A percentile compares a stretch with the other conserved stretches of the same genome.
Conservation (phyloP, 2,888 invertebrate genomes). For the Philhelius pedissequus region DNA sequence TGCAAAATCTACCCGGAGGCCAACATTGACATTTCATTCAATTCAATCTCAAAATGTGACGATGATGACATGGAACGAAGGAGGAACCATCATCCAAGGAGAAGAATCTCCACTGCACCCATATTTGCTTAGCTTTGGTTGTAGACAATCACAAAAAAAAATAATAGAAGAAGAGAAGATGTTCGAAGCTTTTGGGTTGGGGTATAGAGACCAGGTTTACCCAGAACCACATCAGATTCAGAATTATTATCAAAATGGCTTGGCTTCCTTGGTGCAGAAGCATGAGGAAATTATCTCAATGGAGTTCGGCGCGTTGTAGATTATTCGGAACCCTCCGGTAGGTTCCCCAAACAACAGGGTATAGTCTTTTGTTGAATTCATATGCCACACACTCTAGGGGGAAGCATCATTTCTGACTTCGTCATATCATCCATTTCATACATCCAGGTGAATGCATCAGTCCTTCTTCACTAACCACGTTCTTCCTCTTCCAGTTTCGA, state of each 20-base stretch:
- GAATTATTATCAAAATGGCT: conserved; percentile 1
- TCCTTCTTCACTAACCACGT: conserved; percentile 22
- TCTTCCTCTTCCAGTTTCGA: conserved; percentile 65
- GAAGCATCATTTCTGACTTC: conserved; percentile 41
- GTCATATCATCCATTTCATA: conserved; percentile 55
- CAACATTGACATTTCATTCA: conserved; percentile 71
- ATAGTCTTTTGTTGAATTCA: conserved; percentile 65
- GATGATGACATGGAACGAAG: conserved; percentile 40
- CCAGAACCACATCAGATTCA: neutral
- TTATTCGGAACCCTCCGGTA: conserved; percentile 49
- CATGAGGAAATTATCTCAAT: conserved; percentile 56
- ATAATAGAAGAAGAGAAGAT: neutral
- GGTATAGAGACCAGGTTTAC: neutral
- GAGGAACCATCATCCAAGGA: conserved; percentile 32
- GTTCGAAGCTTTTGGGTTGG: neutral
- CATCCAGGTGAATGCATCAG: conserved; percentile 52
- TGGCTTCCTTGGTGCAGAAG: conserved; percentile 16
- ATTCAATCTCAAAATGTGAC: conserved; percentile 67
- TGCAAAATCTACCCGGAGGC: conserved; percentile 57
- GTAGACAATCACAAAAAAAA: neutral
- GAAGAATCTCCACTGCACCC: conserved; percentile 19
- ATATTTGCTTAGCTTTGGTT: neutral
- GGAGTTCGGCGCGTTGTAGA: conserved; percentile 43
- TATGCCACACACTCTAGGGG: conserved; percentile 44
- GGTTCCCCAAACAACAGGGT: conserved; percentile 52